Conservation (phyloP, 2,797 vertebrate genomes). For the Scleropages formosus region DNA sequence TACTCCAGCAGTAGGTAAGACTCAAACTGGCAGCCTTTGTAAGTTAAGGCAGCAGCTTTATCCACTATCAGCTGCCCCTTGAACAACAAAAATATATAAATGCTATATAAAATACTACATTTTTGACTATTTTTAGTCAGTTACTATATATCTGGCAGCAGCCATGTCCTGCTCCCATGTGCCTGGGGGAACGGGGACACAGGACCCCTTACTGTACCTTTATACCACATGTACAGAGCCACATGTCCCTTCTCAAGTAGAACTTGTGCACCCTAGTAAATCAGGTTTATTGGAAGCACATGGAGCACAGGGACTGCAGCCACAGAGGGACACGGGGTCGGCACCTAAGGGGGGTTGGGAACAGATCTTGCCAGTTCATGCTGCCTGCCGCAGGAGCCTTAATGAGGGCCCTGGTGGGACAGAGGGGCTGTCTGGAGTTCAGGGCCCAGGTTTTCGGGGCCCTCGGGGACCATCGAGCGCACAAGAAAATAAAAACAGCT, state of each 20-base stretch:
- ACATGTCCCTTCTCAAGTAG: constrained; percentile 27
- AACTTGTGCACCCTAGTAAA: constrained; percentile 34
- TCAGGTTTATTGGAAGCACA: constrained; percentile 55
- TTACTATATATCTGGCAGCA: not conserved
- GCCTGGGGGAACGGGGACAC: constrained; percentile 4
- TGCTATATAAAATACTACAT: no score
- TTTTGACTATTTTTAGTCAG: no score
- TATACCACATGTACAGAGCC: accelerated
- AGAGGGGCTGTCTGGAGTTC: constrained; percentile 60
- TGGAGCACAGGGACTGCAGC: constrained; percentile 43
- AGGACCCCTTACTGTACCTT: constrained; percentile 30
- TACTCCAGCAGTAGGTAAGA: no score
- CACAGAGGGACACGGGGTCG: constrained; percentile 34
- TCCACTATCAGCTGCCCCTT: no score
- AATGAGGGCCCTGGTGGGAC: constrained; percentile 43
- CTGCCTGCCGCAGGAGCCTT: constrained; percentile 42
- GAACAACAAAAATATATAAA: no score
- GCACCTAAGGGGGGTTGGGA: constrained; percentile 44
- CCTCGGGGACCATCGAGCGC: constrained; percentile 52
- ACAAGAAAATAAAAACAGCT: constrained; percentile 74
- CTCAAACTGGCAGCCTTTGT: no score
- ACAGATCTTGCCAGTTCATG: constrained; percentile 42
- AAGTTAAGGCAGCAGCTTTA: no score
- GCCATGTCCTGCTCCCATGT: not conserved
- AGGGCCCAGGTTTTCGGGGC: constrained; percentile 53